A percentile compares a stretch with the other conserved stretches of the same genome.
phyloP scores from a whole-genome alignment of 2,888 invertebrate species.

The Apamea epomidion region DNA sequence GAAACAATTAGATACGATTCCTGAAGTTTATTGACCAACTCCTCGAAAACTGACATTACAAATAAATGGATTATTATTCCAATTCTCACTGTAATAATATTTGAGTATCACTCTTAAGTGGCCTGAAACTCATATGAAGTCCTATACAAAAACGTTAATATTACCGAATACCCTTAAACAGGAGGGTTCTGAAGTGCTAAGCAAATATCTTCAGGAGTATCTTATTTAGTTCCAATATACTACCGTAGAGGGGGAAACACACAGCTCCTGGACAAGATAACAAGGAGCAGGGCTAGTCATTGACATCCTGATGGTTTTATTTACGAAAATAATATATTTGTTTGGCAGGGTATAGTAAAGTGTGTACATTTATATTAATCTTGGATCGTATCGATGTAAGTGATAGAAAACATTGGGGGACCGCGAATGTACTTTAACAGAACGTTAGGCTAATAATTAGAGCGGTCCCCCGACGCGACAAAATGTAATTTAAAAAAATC shows the following conservation, averaged over 20 bases:
- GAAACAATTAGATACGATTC: background rate
- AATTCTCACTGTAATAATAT: slow-evolving; percentile 26
- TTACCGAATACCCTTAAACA: slow-evolving; percentile 19
- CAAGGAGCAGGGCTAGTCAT: slow-evolving; percentile 16
- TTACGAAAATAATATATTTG: slow-evolving; percentile 39
- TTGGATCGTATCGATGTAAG: background rate
- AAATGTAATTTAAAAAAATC: no score
- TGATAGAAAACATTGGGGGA: background rate
- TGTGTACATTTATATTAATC: background rate
- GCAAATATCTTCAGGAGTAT: slow-evolving; percentile 44
- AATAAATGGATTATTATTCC: slow-evolving; percentile 15
- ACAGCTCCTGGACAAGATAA: slow-evolving; percentile 44
- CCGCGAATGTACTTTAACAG: no score
- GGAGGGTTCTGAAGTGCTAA: slow-evolving; percentile 26
- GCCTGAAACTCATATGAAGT: slow-evolving; percentile 32
- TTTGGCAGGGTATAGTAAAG: slow-evolving; percentile 6
- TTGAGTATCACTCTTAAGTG: slow-evolving; percentile 27
- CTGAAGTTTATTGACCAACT: background rate
- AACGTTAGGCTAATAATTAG: no score
- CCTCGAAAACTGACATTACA: background rate
- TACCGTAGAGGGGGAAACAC: slow-evolving; percentile 38
- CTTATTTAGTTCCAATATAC: slow-evolving; percentile 47
- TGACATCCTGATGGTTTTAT: slow-evolving; percentile 46
- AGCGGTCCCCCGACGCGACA: no score
- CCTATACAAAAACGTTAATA: slow-evolving; percentile 48